Evolutionary conservation across 1,140 invertebrate genomes (phyloP), one percentile per base, ranked within the genome.

Genomic region (Stegodyphus dumicola): DNA sequence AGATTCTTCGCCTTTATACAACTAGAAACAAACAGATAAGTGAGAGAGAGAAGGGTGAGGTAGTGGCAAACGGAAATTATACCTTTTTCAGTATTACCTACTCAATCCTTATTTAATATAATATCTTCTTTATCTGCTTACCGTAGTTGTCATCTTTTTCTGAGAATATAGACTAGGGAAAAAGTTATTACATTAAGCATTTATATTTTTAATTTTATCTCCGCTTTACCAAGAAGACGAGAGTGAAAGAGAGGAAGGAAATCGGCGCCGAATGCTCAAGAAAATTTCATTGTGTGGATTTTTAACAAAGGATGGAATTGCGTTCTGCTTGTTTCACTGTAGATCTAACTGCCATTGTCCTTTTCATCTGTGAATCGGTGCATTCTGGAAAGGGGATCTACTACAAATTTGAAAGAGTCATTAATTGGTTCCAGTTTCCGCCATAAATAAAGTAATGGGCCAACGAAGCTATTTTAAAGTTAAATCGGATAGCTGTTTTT

Each of bases 151-250:
- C 78, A 81, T 73, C 78, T 53, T 81, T 81, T 51, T 69, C n/a
- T 17, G 17, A 33, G 66, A 78, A 69, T 53, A 17, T 69, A 56
- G 65, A 66, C 65, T 65, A 6, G 60, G 13, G 51, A 33, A 60
- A 60, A 60, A 81, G 69, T 81, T 81, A 81, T 81, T 81, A 81
- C 70, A 81, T 81, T 81, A 81, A 54, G 78, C 78, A 73, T 73
- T 81, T 81, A 81, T 81, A 81, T 81, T 81, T 81, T 81, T 81
- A 81, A 81, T 81, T 81, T 73, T 56, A 65, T 81, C 78, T 73
- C 15, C 13, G 11, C 52, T 64, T 81, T n/a, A 13, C 56, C 56
- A 10, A 7, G 11, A 54, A 81, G 33, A 33, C 1, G 33, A 33
- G 33, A 33, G 33, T 1, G 33, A 33, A 33, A 33, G 33, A 33